Evolutionary conservation across 2,888 invertebrate species (phyloP), one percentile per base, ranked within the genome.

Genomic region (Sycophila texana): DNA sequence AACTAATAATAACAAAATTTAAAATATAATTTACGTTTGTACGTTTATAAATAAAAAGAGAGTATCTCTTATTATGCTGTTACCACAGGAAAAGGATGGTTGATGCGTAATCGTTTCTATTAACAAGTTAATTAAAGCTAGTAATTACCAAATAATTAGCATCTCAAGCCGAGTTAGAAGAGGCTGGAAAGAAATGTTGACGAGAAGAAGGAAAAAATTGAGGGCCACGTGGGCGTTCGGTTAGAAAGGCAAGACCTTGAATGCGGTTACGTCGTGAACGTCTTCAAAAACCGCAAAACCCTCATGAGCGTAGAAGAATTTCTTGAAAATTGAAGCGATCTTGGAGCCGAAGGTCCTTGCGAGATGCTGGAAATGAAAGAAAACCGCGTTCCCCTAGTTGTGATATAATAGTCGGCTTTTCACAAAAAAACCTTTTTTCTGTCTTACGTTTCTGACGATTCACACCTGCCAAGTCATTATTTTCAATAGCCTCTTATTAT

Each of bases 201-300:
- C 22, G 16, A 66, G 22, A 75, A 18, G 39, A 39, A 70, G 66
- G 77, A 77, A 82, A 80, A 78, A 57, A 55, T 7, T 39, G 65
- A 74, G 22, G 61, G 79, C 79, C 76, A 82, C 80, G 83, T 82
- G 79, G 83, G 81, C 79, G 82, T 81, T 78, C 74, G 60, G 77
- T 82, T 86, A 85, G 86, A 88, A 87, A 87, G 87, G 86, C 65
- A 82, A 83, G 86, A 86, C 89, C 88, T 89, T 89, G 89, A 84
- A 87, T 85, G 87, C 83, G 86, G 86, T 86, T 86, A 79, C 76
- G 74, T 74, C 81, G 83, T 76, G 83, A 81, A 77, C 83, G 84
- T 83, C 82, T 83, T 82, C 74, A 80, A 84, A 86, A 87, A 89
- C 89, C 89, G 85, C 89, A 89, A 86, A 85, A 79, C 76, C 78